These are phyloP conservation scores for Myiotriccus ornatus DNA, from an alignment of 2,797 vertebrate genomes.

Conservation along the genomic window DNA sequence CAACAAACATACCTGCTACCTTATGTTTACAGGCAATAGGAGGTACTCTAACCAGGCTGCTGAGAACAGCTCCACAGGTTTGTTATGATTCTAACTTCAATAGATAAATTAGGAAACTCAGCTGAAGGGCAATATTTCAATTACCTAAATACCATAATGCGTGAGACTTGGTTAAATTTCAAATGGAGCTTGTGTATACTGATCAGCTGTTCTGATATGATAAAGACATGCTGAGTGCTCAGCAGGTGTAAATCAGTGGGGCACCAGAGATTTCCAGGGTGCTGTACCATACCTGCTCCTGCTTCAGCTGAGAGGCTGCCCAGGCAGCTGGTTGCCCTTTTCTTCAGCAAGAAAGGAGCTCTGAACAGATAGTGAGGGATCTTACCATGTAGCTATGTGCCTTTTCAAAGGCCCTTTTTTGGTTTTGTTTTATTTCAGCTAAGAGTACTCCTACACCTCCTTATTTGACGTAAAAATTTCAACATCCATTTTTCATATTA, in stretches of 20 bases:
- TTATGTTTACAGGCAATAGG: background rate
- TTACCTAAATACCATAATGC: background rate
- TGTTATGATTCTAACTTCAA: background rate
- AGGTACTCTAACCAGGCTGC: constrained; percentile 7
- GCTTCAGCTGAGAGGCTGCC: background rate
- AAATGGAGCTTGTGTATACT: background rate
- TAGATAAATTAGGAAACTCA: background rate
- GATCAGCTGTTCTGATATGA: too few relatives aligned
- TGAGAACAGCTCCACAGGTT: background rate
- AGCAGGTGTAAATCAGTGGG: background rate
- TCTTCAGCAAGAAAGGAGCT: background rate
- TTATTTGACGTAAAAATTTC: background rate
- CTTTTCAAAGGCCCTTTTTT: background rate
- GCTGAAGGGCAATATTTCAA: background rate
- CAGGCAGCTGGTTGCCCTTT: background rate
- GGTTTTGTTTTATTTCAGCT: background rate
- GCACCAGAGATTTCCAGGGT: background rate
- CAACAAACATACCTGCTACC: constrained; percentile 67
- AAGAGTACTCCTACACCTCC: background rate
- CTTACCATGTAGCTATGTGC: background rate
- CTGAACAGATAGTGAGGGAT: background rate
- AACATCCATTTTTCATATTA: background rate
- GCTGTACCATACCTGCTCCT: accelerated
- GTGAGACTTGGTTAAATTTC: background rate
- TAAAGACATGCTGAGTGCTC: background rate